Conservation (phyloP, 2,797 vertebrate species). For the Myotis pilosus region DNA sequence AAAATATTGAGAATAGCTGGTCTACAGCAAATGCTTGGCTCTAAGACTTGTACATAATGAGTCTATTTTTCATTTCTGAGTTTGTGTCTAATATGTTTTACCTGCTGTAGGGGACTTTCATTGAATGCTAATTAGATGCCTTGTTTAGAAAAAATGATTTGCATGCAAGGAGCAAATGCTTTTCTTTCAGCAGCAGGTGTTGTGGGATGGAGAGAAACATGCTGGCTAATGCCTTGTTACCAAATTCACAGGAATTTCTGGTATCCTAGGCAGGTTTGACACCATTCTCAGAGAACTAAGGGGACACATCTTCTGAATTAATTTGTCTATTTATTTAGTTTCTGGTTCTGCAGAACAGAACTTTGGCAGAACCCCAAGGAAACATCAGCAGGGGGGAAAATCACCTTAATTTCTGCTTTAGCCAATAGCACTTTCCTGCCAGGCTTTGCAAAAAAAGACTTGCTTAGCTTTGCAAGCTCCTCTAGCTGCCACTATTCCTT, state of each 20-base stretch:
- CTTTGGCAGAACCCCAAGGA: background rate
- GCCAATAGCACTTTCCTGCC: background rate
- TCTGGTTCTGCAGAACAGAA: conserved; percentile 31
- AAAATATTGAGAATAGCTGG: background rate
- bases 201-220: background rate
- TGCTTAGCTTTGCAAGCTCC: background rate
- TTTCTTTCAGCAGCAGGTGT: conserved; percentile 48
- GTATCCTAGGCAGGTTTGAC: conserved; percentile 40
- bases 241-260: conserved; percentile 55
- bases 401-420: conserved; percentile 31
- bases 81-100: background rate
- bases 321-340: conserved; percentile 31
- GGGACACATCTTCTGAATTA: conserved; percentile 19
- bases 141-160: background rate
- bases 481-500: background rate
- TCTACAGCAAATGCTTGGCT: background rate
- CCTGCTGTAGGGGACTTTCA: conserved; percentile 25
- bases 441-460: background rate
- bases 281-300: conserved; percentile 13
- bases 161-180: conserved; percentile 1
- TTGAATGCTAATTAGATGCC: background rate
- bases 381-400: background rate
- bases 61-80: conserved; percentile 7
- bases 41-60: background rate
- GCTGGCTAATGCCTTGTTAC: conserved; percentile 25